Percentiles rank a stretch among this genome's conserved stretches.
phyloP scores from a whole-genome alignment of 2,888 invertebrate genomes.

The Zonitis immaculata region DNA sequence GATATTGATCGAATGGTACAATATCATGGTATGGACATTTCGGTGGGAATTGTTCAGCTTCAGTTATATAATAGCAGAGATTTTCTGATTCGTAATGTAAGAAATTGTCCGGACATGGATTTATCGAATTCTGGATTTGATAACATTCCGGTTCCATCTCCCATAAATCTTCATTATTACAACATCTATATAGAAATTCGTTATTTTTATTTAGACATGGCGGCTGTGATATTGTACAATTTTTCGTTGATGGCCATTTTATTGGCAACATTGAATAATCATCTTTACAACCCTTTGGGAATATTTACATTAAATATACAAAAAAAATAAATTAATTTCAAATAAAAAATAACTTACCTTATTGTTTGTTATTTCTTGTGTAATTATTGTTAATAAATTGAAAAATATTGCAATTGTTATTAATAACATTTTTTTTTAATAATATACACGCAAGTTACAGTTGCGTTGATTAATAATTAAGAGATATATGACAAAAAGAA shows the following conservation, averaged over 20 bases:
- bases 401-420: not conserved
- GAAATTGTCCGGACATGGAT: constrained; percentile 3
- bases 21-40: constrained; percentile 27
- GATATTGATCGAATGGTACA: constrained; percentile 24
- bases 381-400: not conserved
- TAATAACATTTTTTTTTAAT: not conserved
- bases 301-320: too few species aligned
- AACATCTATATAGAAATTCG: constrained; percentile 16
- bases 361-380: not conserved
- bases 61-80: constrained; percentile 21
- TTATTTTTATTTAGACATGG: constrained; percentile 16
- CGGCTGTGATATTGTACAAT: constrained; percentile 12
- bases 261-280: not conserved
- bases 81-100: constrained; percentile 2
- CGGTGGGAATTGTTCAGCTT: constrained; percentile 24
- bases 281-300: not conserved
- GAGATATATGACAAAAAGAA: not conserved
- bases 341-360: not conserved
- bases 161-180: constrained; percentile 21
- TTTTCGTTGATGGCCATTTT: not conserved
- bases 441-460: too few species aligned
- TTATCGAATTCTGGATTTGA: constrained; percentile 9
- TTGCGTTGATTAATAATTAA: too few species aligned
- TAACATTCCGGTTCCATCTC: constrained; percentile 15
- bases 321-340: too few species aligned